Conservation (phyloP, 2,888 invertebrate genomes). For the Brachylomia viminalis region DNA sequence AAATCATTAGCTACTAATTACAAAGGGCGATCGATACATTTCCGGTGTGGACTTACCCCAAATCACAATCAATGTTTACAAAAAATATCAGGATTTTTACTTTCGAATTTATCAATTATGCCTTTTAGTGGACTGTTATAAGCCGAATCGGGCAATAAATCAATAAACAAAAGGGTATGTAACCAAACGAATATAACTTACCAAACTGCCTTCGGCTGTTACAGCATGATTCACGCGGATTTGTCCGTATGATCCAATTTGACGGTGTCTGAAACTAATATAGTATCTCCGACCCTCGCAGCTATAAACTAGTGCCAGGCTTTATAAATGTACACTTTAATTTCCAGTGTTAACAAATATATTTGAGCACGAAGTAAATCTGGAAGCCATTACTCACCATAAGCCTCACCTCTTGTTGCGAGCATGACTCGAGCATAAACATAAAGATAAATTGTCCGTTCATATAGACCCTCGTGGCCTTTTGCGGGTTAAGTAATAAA, state of each 20-base stretch:
- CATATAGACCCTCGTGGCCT: constrained; percentile 71
- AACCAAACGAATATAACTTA: constrained; percentile 32
- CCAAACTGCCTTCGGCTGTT: constrained; percentile 17
- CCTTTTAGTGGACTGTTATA: constrained; percentile 12
- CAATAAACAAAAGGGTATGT: constrained; percentile 37
- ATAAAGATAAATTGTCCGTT: constrained; percentile 73
- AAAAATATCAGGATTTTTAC: background rate
- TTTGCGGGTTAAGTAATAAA: constrained; percentile 82
- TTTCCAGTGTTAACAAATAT: constrained; percentile 69
- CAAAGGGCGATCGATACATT: constrained; percentile 9
- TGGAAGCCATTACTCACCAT: constrained; percentile 73
- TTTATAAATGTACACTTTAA: constrained; percentile 67
- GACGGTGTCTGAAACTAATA: constrained; percentile 63
- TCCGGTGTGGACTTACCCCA: background rate
- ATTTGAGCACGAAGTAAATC: constrained; percentile 69
- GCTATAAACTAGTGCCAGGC: constrained; percentile 59
- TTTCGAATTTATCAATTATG: constrained; percentile 6
- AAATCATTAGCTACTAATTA: constrained; percentile 42
- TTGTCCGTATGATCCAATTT: constrained; percentile 54
- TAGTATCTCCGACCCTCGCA: constrained; percentile 51
- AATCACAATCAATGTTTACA: constrained; percentile 15
- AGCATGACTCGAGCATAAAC: constrained; percentile 71
- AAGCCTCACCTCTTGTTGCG: constrained; percentile 71
- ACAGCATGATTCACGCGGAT: constrained; percentile 42
- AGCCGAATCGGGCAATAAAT: constrained; percentile 12